Conservation (phyloP, 2,888 invertebrate species). For the Exephanes ischioxanthus region DNA sequence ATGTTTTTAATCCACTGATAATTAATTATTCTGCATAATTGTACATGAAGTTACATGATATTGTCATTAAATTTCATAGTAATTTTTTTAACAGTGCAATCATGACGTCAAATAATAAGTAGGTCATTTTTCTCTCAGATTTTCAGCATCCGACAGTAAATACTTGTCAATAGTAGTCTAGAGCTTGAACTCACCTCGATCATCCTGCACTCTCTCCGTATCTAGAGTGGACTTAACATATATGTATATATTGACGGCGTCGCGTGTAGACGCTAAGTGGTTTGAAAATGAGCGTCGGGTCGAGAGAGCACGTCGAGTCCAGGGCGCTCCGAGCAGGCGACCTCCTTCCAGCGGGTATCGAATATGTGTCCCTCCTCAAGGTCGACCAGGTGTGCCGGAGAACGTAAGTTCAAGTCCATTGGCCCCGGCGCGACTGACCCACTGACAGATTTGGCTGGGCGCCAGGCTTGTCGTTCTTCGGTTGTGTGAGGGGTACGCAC, state of each 20-base stretch:
- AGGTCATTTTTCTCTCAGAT: background rate
- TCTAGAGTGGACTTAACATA: background rate
- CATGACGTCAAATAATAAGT: background rate
- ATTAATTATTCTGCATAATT: no score
- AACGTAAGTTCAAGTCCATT: constrained; percentile 71
- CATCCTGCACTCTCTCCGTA: background rate
- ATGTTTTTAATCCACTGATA: no score
- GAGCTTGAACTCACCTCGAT: no score
- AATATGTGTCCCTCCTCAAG: constrained; percentile 69
- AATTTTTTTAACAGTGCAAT: background rate
- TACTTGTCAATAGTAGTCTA: no score
- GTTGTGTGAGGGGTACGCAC: constrained; percentile 58
- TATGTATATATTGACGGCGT: constrained; percentile 8
- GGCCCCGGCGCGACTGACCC: constrained; percentile 79
- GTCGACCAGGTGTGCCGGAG: constrained; percentile 66
- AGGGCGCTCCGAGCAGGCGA: constrained; percentile 51
- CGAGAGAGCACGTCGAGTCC: constrained; percentile 4
- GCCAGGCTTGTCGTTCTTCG: constrained; percentile 65
- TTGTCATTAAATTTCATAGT: no score
- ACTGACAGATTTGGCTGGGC: constrained; percentile 82
- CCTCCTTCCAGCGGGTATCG: constrained; percentile 57
- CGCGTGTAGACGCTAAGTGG: constrained; percentile 23
- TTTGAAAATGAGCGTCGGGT: constrained; percentile 30
- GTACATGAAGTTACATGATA: no score
- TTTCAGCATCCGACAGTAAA: background rate